Evolutionary conservation across 37 sponge, comb jelly and placozoan genomes (phyloP).

Genomic region (Petrosia ficiformis): DNA sequence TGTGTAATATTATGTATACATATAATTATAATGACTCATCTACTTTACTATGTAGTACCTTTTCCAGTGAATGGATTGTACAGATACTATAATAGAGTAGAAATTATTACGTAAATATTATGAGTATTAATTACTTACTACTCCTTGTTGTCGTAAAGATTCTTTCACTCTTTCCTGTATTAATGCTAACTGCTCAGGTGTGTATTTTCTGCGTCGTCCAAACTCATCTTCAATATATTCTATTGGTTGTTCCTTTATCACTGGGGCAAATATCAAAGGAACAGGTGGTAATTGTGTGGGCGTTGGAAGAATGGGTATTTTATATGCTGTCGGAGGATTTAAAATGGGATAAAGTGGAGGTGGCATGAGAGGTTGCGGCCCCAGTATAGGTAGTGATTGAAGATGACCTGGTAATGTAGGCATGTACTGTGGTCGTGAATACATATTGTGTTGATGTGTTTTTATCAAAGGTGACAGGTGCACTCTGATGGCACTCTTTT

Average conservation of each 20-base stretch:
- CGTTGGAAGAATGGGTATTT: background rate
- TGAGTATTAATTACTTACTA: constrained; percentile 29
- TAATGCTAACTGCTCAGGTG: constrained; percentile 38
- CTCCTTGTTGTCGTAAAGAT: constrained; percentile 67
- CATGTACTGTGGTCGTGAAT: background rate
- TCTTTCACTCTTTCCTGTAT: constrained; percentile 64
- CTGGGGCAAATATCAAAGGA: background rate
- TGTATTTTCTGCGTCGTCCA: constrained; percentile 7
- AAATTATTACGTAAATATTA: background rate
- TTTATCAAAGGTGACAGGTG: background rate
- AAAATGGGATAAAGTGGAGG: background rate
- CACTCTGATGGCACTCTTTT: constrained; percentile 14
- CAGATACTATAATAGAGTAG: constrained; percentile 25
- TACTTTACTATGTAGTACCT: too few relatives aligned
- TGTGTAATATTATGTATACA: too few relatives aligned
- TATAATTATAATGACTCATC: too few relatives aligned
- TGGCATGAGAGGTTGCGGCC: background rate
- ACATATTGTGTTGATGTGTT: background rate
- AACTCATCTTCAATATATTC: background rate
- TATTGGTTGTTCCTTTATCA: background rate
- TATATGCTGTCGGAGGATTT: background rate
- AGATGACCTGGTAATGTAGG: background rate
- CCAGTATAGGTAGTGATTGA: background rate
- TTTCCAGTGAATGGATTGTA: constrained; percentile 64
- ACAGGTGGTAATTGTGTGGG: background rate